These are phyloP conservation scores for Sylvicola cinctus DNA, from an alignment of 2,888 invertebrate species.

Conservation along the genomic window DNA sequence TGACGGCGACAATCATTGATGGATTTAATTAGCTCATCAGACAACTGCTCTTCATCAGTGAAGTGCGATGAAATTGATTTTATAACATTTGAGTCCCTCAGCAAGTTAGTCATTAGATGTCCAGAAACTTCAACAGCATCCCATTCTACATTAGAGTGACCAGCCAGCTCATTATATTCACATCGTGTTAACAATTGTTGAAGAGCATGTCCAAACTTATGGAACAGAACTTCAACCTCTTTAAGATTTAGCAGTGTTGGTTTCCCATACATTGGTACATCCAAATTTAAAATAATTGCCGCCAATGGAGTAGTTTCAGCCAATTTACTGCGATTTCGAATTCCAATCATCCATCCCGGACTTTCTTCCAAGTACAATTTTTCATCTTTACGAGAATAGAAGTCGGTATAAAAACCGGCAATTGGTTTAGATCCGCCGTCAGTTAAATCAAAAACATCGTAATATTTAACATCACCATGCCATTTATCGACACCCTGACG, in stretches of 20 bases:
- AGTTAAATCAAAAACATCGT: conserved; percentile 47
- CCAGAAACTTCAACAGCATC: conserved; percentile 74
- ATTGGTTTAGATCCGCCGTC: conserved; percentile 27
- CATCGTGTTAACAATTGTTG: conserved; percentile 70
- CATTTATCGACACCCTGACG: conserved; percentile 45
- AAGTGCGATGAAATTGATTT: conserved; percentile 52
- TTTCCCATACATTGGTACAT: conserved; percentile 35
- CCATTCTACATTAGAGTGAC: conserved; percentile 78
- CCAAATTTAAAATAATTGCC: conserved; percentile 69
- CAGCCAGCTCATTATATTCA: conserved; percentile 66
- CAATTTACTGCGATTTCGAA: conserved; percentile 46
- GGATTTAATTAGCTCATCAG: conserved; percentile 39
- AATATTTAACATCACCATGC: conserved; percentile 73
- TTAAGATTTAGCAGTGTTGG: conserved; percentile 53
- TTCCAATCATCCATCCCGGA: conserved; percentile 56
- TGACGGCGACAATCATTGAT: conserved; percentile 44
- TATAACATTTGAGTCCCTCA: conserved; percentile 40
- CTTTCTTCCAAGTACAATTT: not conserved
- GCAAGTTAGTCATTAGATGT: conserved; percentile 63
- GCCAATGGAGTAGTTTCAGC: conserved; percentile 49
- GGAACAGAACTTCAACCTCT: conserved; percentile 57
- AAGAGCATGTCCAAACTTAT: conserved; percentile 70
- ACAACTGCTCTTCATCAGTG: conserved; percentile 47
- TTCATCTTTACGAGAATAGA: conserved; percentile 44
- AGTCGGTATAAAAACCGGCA: conserved; percentile 74